A percentile compares a stretch with the other conserved stretches of the same genome.
Evolutionary conservation across 2,113 vertebrate species (phyloP).

Genomic region (Centrocercus urophasianus): DNA sequence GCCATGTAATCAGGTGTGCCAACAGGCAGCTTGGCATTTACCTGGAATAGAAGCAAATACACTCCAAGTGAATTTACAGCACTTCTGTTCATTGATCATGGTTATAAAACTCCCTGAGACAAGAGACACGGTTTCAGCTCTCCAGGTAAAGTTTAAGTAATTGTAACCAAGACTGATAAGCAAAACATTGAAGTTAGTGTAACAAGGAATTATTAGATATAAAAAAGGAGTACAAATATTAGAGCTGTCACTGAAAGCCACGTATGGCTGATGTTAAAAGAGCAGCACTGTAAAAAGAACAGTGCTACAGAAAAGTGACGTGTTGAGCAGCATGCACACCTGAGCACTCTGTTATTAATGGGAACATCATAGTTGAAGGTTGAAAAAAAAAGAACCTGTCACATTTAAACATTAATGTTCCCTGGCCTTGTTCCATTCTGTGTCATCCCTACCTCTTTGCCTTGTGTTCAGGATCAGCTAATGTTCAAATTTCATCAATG

Average conservation of each 20-base stretch:
- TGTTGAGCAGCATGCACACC: not conserved
- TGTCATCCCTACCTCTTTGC: not conserved
- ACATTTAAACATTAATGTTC: not conserved
- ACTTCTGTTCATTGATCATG: not conserved
- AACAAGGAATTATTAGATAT: not conserved
- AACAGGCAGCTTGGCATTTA: conserved; percentile 81
- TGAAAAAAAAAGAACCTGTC: not conserved
- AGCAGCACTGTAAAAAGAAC: not conserved
- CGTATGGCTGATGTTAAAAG: not conserved
- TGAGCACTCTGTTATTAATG: not conserved
- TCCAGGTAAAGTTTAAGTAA: not conserved
- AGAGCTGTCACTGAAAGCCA: not conserved
- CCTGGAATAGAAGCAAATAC: conserved; percentile 63
- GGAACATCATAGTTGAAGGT: not conserved
- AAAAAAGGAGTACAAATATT: not conserved
- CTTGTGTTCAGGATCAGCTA: not conserved
- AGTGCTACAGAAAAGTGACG: not conserved
- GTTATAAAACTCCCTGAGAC: not conserved
- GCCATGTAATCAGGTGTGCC: conserved; percentile 93
- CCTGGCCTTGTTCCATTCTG: not conserved
- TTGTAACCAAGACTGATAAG: not conserved
- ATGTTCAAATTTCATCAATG: not conserved
- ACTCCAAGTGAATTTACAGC: not conserved
- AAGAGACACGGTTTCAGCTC: not conserved
- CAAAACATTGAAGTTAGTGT: not conserved